A percentile compares a stretch with the other conserved stretches of the same genome.
These are phyloP conservation scores for Dipodomys ordii DNA, from an alignment of 2,113 vertebrate genomes.

Conservation along the genomic window DNA sequence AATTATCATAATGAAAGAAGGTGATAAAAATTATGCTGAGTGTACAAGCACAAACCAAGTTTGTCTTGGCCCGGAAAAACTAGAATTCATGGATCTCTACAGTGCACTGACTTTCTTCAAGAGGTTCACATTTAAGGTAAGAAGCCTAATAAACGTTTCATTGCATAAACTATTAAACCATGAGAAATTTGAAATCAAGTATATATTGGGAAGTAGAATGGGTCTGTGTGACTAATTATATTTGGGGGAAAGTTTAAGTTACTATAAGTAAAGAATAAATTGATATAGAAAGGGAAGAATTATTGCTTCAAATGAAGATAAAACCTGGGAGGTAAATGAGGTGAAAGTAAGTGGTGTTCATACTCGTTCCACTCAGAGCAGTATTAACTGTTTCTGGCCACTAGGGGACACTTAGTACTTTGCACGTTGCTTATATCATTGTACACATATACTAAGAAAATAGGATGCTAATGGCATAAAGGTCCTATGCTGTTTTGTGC, in stretches of 20 bases:
- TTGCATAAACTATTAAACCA: neutral
- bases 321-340: neutral
- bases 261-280: conserved; percentile 3
- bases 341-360: neutral
- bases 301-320: neutral
- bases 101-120: neutral
- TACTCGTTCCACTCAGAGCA: neutral
- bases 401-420: conserved; percentile 66
- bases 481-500: neutral
- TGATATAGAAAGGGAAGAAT: neutral
- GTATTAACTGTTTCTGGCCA: conserved; percentile 60
- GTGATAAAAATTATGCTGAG: neutral
- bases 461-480: neutral
- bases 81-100: neutral
- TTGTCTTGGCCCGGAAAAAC: neutral
- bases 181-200: neutral
- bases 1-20: neutral
- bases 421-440: neutral
- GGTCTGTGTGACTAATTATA: neutral
- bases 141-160: neutral
- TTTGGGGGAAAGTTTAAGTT: conserved; percentile 12
- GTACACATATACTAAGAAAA: neutral
- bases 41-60: neutral
- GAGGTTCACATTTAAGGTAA: neutral
- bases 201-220: neutral